Conservation (phyloP, 1,140 invertebrate genomes). For the Anastrepha obliqua region DNA sequence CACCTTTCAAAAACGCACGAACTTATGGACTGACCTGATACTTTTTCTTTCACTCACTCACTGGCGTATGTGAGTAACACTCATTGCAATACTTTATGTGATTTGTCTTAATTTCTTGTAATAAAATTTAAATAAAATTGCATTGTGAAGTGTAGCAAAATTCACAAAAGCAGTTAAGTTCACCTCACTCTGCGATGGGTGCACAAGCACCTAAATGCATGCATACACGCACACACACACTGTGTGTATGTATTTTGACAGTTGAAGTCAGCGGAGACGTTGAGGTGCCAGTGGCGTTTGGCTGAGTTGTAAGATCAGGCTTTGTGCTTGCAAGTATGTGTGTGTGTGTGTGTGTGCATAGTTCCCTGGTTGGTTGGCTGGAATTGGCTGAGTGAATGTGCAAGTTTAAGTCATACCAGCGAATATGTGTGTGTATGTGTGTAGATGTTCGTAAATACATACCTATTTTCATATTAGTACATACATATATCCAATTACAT, state of each 20-base stretch:
- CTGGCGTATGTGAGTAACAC: background rate
- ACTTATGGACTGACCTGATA: too few species aligned
- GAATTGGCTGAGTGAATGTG: background rate
- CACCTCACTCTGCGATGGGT: background rate
- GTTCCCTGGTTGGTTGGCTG: background rate
- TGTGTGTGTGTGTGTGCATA: background rate
- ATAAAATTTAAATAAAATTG: slow-evolving; percentile 43
- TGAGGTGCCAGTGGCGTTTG: slow-evolving; percentile 17
- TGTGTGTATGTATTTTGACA: background rate
- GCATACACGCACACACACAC: too few species aligned
- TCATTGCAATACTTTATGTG: slow-evolving; percentile 11
- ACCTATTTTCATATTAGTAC: background rate
- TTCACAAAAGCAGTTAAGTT: background rate
- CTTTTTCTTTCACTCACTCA: background rate
- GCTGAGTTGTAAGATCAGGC: background rate
- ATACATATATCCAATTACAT: too few species aligned
- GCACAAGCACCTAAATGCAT: background rate
- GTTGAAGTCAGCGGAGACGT: slow-evolving; percentile 25
- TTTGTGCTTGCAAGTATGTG: background rate
- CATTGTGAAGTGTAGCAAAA: background rate
- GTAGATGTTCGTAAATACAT: background rate
- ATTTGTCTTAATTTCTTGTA: slow-evolving; percentile 44
- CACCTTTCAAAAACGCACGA: too few species aligned
- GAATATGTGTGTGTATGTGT: background rate
- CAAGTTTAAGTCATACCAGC: background rate